These are phyloP conservation scores for Sericinus montela DNA, from an alignment of 2,888 invertebrate genomes.

Conservation along the genomic window DNA sequence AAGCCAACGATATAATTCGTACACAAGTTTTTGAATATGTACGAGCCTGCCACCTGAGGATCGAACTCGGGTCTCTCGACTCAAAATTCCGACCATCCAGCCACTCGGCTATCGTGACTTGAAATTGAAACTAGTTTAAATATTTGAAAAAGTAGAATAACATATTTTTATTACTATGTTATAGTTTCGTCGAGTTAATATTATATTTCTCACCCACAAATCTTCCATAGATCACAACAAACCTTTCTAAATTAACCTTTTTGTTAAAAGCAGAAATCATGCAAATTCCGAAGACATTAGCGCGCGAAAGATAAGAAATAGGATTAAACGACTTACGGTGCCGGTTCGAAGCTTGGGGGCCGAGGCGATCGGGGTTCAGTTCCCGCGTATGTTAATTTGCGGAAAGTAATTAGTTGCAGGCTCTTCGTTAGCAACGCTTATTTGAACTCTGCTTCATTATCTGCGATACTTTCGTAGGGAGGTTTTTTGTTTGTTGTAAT, in stretches of 20 bases:
- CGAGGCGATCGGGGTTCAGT: constrained; percentile 14
- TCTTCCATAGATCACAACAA: constrained; percentile 2
- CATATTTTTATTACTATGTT: too few relatives aligned
- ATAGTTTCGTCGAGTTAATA: neutral
- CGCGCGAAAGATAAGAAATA: constrained; percentile 68
- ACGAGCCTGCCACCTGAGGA: too few relatives aligned
- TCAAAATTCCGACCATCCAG: too few relatives aligned
- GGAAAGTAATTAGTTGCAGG: constrained; percentile 49
- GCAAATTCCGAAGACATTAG: constrained; percentile 74
- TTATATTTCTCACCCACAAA: neutral
- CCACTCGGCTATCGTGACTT: too few relatives aligned
- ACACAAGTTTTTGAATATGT: too few relatives aligned
- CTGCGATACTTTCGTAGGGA: neutral
- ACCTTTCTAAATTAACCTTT: constrained; percentile 34
- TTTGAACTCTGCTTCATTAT: constrained; percentile 7
- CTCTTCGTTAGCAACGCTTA: constrained; percentile 21
- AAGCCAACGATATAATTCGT: too few relatives aligned
- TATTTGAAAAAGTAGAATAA: too few relatives aligned
- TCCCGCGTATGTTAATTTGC: constrained; percentile 47
- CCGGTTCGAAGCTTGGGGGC: constrained; percentile 14
- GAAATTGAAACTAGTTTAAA: too few relatives aligned
- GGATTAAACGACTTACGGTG: constrained; percentile 62
- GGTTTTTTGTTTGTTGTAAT: too few relatives aligned
- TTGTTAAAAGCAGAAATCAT: constrained; percentile 48
- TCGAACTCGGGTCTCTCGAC: too few relatives aligned